Base-by-base conservation (phyloP, 2,888 invertebrate species). In the Drosophila nigricruria region DNA sequence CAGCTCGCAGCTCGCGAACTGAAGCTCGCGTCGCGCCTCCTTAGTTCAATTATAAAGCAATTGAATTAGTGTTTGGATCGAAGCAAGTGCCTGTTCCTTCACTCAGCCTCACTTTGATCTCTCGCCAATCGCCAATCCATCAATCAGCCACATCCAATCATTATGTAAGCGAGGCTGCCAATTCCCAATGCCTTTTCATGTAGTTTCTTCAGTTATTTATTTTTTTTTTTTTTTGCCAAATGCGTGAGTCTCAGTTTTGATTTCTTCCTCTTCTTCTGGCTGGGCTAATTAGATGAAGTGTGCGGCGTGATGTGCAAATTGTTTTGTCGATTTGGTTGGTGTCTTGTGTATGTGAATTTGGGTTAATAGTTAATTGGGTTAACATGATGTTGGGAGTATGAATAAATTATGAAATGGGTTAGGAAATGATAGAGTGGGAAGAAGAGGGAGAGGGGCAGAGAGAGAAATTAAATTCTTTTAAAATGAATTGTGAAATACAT, bases 41-140 rank as follows among this genome's bases (percentile, higher is more conserved):
- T 87, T 84, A 80, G 80, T 78, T 84, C 87, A 84, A 84, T 84
- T 87, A 87, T 87, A 84, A 87, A 82, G 77, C 84, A 84, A 84
- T 84, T 84, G 84, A 84, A 84, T 84, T 84, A 86, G 79, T 83
- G 67, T 77, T 77, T 74, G 73, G 69, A 64, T 70, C 56, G 56
- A 42, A 42, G 56, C 68, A 71, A 77, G 65, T 78, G 71, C 50
- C 53, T 38, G 38, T 38, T 38, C 53, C 53, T 67, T 72, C 71
- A 56, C 50, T 20, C 49, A 10, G 54, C 25, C 25, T 42, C 34
- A 10, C 61, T 23, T 18, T 56, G 59, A 68, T 70, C 79, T 61
- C 61, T 69, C 12, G 59, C 66, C 75, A 75, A 84, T 83, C 10
- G 30, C 83, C 79, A 75, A 84, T 87, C 87, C 75, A 84, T 84